Percentiles rank a stretch among this genome's conserved stretches.
phyloP scores from a whole-genome alignment of 2,797 vertebrate species.

The Argyrosomus regius region DNA sequence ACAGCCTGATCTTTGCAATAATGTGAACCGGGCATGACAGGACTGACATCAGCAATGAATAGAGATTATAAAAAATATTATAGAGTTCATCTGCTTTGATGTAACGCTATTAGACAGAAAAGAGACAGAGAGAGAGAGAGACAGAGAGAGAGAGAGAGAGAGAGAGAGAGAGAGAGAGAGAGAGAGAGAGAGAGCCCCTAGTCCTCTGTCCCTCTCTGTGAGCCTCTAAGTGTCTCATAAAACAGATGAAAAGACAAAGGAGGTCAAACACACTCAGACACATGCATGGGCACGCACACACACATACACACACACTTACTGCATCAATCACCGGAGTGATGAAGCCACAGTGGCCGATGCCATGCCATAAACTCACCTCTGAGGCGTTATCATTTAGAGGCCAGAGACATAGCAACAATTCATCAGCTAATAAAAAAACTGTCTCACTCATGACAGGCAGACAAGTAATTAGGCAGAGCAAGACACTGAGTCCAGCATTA shows the following conservation, averaged over 20 bases:
- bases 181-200: not conserved
- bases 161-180: not conserved
- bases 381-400: slow-evolving; percentile 60
- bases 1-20: slow-evolving; percentile 29
- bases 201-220: slow-evolving; percentile 24
- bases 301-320: not conserved
- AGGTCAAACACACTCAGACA: slow-evolving; percentile 59
- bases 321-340: slow-evolving; percentile 64
- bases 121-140: slow-evolving; percentile 4
- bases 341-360: slow-evolving; percentile 33
- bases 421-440: slow-evolving; percentile 64
- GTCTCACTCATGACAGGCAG: slow-evolving; percentile 35
- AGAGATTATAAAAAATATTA: slow-evolving; percentile 47
- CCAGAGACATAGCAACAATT: slow-evolving; percentile 50
- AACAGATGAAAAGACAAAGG: slow-evolving; percentile 59
- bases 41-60: slow-evolving; percentile 39
- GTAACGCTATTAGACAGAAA: slow-evolving; percentile 28
- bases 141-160: not conserved
- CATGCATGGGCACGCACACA: not conserved
- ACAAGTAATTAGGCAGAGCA: slow-evolving; percentile 48
- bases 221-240: slow-evolving; percentile 58
- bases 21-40: slow-evolving; percentile 35
- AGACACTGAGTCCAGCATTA: slow-evolving; percentile 23
- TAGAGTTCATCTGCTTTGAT: slow-evolving; percentile 55
- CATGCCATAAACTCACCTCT: slow-evolving; percentile 64